phyloP scores from a whole-genome alignment of 2,888 invertebrate genomes.

The Volucella bombylans region DNA sequence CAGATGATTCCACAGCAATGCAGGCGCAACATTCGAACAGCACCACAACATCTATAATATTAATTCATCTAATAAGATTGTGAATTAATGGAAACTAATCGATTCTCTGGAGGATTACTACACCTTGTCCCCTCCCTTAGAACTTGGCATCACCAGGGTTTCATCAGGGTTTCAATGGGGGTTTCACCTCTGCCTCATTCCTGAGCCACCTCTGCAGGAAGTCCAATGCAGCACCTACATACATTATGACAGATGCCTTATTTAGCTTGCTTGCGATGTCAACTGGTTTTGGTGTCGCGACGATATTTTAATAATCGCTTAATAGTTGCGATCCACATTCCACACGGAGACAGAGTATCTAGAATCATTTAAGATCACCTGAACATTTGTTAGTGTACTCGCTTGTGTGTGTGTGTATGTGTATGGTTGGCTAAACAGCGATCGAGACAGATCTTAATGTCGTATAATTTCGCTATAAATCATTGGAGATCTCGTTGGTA shows the following conservation, averaged over 20 bases:
- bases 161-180: no score
- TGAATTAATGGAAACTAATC: slow-evolving; percentile 74
- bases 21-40: slow-evolving; percentile 70
- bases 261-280: slow-evolving; percentile 53
- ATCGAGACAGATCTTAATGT: slow-evolving; percentile 74
- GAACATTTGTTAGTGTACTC: neutral
- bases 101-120: slow-evolving; percentile 70
- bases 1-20: slow-evolving; percentile 69
- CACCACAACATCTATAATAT: slow-evolving; percentile 68
- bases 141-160: neutral
- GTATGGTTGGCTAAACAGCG: slow-evolving; percentile 67
- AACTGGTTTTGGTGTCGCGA: slow-evolving; percentile 74
- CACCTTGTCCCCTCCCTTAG: slow-evolving; percentile 40
- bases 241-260: slow-evolving; percentile 61
- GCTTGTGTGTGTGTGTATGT: slow-evolving; percentile 26
- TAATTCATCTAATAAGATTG: slow-evolving; percentile 74
- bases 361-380: neutral
- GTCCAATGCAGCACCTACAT: slow-evolving; percentile 30
- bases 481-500: slow-evolving; percentile 71
- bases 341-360: slow-evolving; percentile 23
- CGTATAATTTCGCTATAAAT: slow-evolving; percentile 72
- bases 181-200: neutral
- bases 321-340: slow-evolving; percentile 74
- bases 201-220: slow-evolving; percentile 50
- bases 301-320: slow-evolving; percentile 73